Percentiles rank a stretch among this genome's conserved stretches.
These are phyloP conservation scores for Entelurus aequoreus DNA, from an alignment of 2,113 vertebrate genomes.

Conservation along the genomic window DNA sequence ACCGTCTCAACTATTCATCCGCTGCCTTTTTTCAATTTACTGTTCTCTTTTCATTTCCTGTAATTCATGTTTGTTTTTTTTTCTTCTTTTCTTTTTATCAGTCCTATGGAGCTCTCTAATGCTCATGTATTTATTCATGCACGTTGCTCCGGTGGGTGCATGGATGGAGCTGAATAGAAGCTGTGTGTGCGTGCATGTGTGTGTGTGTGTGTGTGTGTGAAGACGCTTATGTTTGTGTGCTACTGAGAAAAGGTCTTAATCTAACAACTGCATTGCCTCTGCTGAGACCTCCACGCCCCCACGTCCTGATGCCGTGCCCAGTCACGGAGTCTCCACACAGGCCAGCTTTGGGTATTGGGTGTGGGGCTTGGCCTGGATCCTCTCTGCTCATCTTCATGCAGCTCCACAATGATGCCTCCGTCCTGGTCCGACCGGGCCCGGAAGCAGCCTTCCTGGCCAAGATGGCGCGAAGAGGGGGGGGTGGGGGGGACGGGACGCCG, in stretches of 20 bases:
- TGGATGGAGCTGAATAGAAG: conserved; percentile 51
- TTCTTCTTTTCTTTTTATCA: conserved; percentile 43
- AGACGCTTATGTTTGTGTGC: conserved; percentile 42
- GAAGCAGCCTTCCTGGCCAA: conserved; percentile 54
- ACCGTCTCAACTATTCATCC: conserved; percentile 58
- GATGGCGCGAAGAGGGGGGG: conserved; percentile 23
- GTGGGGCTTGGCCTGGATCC: conserved; percentile 57
- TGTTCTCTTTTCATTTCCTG: conserved; percentile 44
- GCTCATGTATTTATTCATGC: conserved; percentile 69
- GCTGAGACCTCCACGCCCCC: conserved; percentile 55
- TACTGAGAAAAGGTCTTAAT: conserved; percentile 66
- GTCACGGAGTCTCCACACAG: conserved; percentile 47
- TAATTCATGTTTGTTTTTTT: conserved; percentile 49
- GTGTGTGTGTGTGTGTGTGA: conserved; percentile 10
- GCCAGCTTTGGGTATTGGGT: conserved; percentile 57
- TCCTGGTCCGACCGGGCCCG: conserved; percentile 54
- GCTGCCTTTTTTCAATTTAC: conserved; percentile 51
- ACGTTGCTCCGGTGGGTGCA: conserved; percentile 56
- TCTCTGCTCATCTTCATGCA: conserved; percentile 46
- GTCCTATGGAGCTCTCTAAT: conserved; percentile 44
- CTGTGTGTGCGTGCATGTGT: conserved; percentile 25
- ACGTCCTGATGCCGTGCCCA: conserved; percentile 57
- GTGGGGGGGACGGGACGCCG: no score
- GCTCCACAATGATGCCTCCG: conserved; percentile 41
- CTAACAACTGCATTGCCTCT: conserved; percentile 59